Base-by-base conservation (phyloP, 2,888 invertebrate species). In the Maniola hyperantus region DNA sequence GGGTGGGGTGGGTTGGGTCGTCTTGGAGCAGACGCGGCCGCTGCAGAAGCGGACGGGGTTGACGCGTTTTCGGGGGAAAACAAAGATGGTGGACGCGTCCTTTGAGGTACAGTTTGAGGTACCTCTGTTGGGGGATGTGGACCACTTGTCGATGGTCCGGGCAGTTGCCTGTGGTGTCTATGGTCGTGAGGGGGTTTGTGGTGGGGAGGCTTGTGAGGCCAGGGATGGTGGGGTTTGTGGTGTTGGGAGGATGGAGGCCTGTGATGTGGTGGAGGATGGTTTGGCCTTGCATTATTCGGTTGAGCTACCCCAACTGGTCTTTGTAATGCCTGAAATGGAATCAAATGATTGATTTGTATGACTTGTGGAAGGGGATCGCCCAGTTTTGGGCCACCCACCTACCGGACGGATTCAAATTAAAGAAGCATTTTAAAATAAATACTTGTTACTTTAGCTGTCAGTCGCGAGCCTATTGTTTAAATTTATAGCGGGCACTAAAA, bases 61-160 rank as follows among this genome's bases (percentile, higher is more conserved):
- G 89, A 89, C 0, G 83, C 88, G 69, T 94, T 94, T 70, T 95
- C 95, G 0, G 95, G 95, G 4, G 95, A 95, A 80, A 95, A 95
- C 42, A 95, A 79, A 13, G 95, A 95, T 0, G 93, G 94, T 2
- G 93, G 93, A 58, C 94, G 87, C 20, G 93, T 92, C 48, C 88
- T 77, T 64, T 83, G 87, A 0, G 79, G 77, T 65, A 71, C 50
- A 20, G 1, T 20, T 26, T 51, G 50, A 11, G 48, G 48, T 0
- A 15, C 66, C 66, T 79, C 71, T 5, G 55, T 39, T 10, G 20
- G 57, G 2, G 78, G 74, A 54, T 75, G 70, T 66, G 83, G 34
- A 78, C 77, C 62, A 81, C 79, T 53, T 72, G 78, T 57, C 71
- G 78, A 66, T 67, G 79, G 57, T 67, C 67, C 44, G 48, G 78